Evolutionary conservation across 2,888 invertebrate genomes (phyloP), one percentile per base, ranked within the genome.

Genomic region (Cancer borealis): DNA sequence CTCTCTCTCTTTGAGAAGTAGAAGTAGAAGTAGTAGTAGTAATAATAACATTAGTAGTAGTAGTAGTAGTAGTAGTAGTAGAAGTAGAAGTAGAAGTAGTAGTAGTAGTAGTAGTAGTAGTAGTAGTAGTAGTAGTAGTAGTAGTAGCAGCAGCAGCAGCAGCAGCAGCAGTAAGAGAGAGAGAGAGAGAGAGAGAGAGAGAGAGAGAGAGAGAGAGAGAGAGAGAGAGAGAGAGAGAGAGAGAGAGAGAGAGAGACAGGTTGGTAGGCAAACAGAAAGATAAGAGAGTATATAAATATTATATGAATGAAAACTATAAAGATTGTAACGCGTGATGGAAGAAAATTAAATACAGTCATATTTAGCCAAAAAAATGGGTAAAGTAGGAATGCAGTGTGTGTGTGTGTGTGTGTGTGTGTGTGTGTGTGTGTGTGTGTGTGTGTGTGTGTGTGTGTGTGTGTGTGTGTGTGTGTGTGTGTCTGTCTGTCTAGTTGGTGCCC

Each of bases 371-470:
- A 66, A 4, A n/a, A 66, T n/a, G 2, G 66, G 66, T 2, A 66
- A 66, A 4, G n/a, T 66, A n/a, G n/a, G 66, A 66, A 21, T 66
- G 66, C 14, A 66, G 89, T 89, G 89, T 89, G 89, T 89, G 88
- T 4, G 88, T 39, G 88, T 88, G 88, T 88, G n/a, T n/a, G 88
- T n/a, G 46, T 21, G 6, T 1, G 46, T n/a, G n/a, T 4, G 45
- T 14, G 10, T 12, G 39, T 14, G 10, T 26, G 46, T 26, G 47
- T n/a, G 10, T 26, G 47, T 10, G 26, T n/a, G 46, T 17, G 14
- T 17, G 45, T 17, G 26, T 26, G 88, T 26, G 47, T n/a, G 10
- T 26, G 47, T 26, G 26, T n/a, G 46, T 4, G 14, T 17, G 45
- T 17, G 10, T 10, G 88, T 30, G 39, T 12, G 4, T 30, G 17